Base-by-base conservation (phyloP, 2,113 vertebrate species). In the Silurus asotus region DNA sequence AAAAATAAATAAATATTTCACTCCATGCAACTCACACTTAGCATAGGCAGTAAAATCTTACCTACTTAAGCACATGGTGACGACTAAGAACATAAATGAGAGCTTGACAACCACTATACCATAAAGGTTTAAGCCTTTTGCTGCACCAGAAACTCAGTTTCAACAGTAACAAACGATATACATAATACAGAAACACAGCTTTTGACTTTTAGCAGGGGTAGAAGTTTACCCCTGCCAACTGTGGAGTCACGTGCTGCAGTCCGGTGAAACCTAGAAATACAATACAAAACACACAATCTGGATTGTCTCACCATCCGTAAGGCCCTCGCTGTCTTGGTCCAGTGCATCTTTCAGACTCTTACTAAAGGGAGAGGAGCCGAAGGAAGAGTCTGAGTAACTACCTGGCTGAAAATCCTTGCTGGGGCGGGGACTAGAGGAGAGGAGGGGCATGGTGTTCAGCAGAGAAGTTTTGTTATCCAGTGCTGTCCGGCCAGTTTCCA, bases 391-490 rank as follows among this genome's bases (percentile, higher is more conserved):
- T 0, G 95, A 95, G 49, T 97, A 97, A 89, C 95, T 96, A 88
- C 94, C 95, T 0, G 96, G 96, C 89, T 95, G 96, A 88, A 97
- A 97, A 48, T 98, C 97, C 2, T 96, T 96, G 67, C 95, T 90
- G 0, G 96, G 93, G 2, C 97, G 93, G 20, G 97, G 97, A 0
- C 96, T 97, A 25, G 96, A 96, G 89, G 97, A 96, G 48, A 96
- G 94, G 83, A 96, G 91, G 20, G 97, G 95, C 94, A 95, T 91
- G 0, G 97, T 97, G 89, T 98, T 98, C 72, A 99, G 96, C 70
- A 98, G 91, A 0, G 97, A 96, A 0, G 96, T 96, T 94, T 99
- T 99, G 93, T 98, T 99, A 90, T 99, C 98, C 45, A 99, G 94
- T 83, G 94, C 96, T 83, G 95, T 96, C 81, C 97, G 96, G 37